These are phyloP conservation scores for Chascanopsetta lugubris DNA, from an alignment of 2,113 vertebrate genomes.

Conservation along the genomic window DNA sequence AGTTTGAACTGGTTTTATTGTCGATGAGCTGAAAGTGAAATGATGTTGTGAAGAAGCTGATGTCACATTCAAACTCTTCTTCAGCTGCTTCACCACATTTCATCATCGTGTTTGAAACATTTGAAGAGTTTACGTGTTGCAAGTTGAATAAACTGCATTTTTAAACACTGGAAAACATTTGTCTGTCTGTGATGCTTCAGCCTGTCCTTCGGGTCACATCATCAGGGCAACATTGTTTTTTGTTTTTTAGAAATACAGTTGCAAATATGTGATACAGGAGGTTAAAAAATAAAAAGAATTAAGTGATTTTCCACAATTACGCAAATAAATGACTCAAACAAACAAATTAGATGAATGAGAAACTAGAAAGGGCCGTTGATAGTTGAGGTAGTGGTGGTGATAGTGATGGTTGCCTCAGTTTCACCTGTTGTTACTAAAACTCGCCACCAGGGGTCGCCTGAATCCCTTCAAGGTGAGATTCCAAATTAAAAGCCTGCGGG, in stretches of 20 bases:
- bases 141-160: slow-evolving; percentile 64
- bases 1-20: slow-evolving; percentile 11
- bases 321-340: too few species aligned
- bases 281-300: too few species aligned
- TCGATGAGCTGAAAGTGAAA: neutral
- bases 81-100: slow-evolving; percentile 29
- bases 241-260: too few species aligned
- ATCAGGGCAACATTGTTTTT: neutral
- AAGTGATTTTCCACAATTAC: too few species aligned
- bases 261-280: too few species aligned
- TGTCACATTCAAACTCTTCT: neutral
- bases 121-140: slow-evolving; percentile 34
- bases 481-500: slow-evolving; percentile 40
- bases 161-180: slow-evolving; percentile 29
- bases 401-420: neutral
- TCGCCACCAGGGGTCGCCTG: slow-evolving; percentile 40
- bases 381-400: neutral
- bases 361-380: too few species aligned
- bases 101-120: slow-evolving; percentile 33
- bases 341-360: too few species aligned
- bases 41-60: neutral
- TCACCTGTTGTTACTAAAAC: neutral
- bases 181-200: neutral
- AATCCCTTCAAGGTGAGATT: neutral
- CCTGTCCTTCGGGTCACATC: neutral